Evolutionary conservation across 2,113 vertebrate genomes (phyloP).

Genomic region (Leucopsar rothschildi): DNA sequence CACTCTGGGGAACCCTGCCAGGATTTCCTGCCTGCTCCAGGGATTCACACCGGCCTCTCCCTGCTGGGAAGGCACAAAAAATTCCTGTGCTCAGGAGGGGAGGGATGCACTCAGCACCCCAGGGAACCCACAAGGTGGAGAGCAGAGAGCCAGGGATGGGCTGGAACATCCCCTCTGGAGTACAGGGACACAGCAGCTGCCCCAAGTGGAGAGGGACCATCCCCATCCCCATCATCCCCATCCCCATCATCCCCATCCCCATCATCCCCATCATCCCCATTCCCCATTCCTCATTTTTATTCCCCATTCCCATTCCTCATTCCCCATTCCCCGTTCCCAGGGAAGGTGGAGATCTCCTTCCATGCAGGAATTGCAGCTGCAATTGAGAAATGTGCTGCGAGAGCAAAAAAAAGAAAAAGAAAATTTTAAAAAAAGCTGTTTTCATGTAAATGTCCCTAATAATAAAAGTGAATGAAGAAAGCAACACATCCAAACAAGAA

Average conservation of each 20-base stretch:
- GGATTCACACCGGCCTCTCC: neutral
- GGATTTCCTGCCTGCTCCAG: neutral
- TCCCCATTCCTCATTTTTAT: no score
- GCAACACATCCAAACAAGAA: constrained; percentile 4
- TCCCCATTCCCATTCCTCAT: no score
- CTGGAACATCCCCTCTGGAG: neutral
- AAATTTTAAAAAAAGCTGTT: neutral
- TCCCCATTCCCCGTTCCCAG: neutral
- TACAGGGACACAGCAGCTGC: neutral
- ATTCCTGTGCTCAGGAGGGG: neutral
- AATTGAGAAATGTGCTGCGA: neutral
- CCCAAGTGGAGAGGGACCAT: rapidly evolving
- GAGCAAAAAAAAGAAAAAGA: neutral
- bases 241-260: no score
- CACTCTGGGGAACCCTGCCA: neutral
- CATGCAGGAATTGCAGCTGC: neutral
- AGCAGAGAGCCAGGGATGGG: neutral
- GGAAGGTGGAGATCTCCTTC: neutral
- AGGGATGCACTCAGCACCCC: rapidly evolving
- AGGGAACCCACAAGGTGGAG: rapidly evolving
- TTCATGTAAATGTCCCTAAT: constrained; percentile 26
- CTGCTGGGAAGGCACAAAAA: neutral
- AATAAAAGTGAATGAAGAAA: constrained; percentile 29
- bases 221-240: rapidly evolving
- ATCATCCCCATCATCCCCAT: no score